These are phyloP conservation scores for Sebastes diaconus DNA, from an alignment of 2,797 vertebrate species.

Conservation along the genomic window DNA sequence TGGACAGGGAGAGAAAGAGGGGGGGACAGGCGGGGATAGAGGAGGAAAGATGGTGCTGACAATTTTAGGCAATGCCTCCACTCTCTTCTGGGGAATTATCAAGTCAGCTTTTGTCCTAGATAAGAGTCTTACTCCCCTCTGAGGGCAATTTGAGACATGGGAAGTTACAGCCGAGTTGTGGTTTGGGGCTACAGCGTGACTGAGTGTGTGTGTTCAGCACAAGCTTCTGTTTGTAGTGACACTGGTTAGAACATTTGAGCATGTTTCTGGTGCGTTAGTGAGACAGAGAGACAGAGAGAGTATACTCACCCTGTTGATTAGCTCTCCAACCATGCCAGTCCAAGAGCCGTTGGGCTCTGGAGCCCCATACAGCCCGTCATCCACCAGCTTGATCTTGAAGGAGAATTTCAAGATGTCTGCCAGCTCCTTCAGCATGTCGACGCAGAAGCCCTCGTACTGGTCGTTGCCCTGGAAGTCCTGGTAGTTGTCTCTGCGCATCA, in stretches of 20 bases:
- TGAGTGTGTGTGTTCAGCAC: slow-evolving; percentile 6
- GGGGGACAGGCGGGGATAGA: not conserved
- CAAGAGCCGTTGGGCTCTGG: slow-evolving; percentile 93
- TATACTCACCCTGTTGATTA: slow-evolving; percentile 90
- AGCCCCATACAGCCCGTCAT: slow-evolving; percentile 90
- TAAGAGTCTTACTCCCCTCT: slow-evolving; percentile 70
- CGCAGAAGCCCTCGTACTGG: slow-evolving; percentile 93
- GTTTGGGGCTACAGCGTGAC: slow-evolving; percentile 59
- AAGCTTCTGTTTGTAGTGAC: slow-evolving; percentile 35
- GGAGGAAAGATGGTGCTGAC: slow-evolving; percentile 41
- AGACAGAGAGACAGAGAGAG: not conserved
- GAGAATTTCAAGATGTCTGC: slow-evolving; percentile 89
- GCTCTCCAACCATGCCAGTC: slow-evolving; percentile 95
- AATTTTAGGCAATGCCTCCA: slow-evolving; percentile 55
- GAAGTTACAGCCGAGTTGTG: slow-evolving; percentile 69
- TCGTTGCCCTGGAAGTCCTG: slow-evolving; percentile 85
- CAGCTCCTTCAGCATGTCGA: slow-evolving; percentile 92
- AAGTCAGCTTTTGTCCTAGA: slow-evolving; percentile 79
- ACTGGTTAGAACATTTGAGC: slow-evolving; percentile 26
- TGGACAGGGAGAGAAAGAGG: slow-evolving; percentile 26
- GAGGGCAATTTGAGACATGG: slow-evolving; percentile 73
- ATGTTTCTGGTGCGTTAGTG: slow-evolving; percentile 16
- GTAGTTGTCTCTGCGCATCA: slow-evolving; percentile 90
- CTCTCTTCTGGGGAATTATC: slow-evolving; percentile 74
- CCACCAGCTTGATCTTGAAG: slow-evolving; percentile 90